Percentiles rank a stretch among this genome's conserved stretches.
These are phyloP conservation scores for Ips typographus DNA, from an alignment of 1,140 invertebrate species.

Conservation along the genomic window DNA sequence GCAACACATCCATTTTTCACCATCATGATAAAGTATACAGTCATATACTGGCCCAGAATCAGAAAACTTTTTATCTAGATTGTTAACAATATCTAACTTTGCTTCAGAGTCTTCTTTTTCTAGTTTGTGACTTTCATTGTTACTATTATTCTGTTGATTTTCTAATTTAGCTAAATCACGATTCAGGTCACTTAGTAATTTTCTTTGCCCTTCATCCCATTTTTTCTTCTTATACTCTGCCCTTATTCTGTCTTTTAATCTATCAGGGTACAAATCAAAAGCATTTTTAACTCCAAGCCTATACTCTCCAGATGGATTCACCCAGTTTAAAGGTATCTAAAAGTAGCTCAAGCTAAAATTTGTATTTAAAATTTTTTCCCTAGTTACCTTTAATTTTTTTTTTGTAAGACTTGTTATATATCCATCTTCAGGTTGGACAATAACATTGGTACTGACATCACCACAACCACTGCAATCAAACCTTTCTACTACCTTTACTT, in stretches of 20 bases:
- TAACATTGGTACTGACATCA: slow-evolving; percentile 86
- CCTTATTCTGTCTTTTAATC: slow-evolving; percentile 79
- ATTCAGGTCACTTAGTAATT: slow-evolving; percentile 72
- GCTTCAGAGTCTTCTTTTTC: slow-evolving; percentile 88
- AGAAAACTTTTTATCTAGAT: slow-evolving; percentile 80
- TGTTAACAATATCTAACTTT: slow-evolving; percentile 79
- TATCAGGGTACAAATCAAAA: slow-evolving; percentile 84
- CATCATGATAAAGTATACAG: slow-evolving; percentile 90
- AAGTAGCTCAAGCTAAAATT: slow-evolving; percentile 3
- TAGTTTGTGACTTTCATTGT: slow-evolving; percentile 71
- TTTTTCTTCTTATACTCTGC: slow-evolving; percentile 79
- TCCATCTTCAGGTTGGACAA: slow-evolving; percentile 69
- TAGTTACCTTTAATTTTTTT: slow-evolving; percentile 77
- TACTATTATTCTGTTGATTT: slow-evolving; percentile 55
- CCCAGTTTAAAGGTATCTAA: slow-evolving; percentile 82
- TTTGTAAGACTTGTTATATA: slow-evolving; percentile 84
- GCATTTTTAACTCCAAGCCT: slow-evolving; percentile 84
- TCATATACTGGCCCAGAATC: slow-evolving; percentile 91
- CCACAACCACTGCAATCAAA: slow-evolving; percentile 95
- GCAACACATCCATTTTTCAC: slow-evolving; percentile 78
- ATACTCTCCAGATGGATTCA: slow-evolving; percentile 79
- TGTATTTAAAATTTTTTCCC: slow-evolving; percentile 9
- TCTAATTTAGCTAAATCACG: slow-evolving; percentile 75
- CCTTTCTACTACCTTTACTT: slow-evolving; percentile 91
- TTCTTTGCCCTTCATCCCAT: slow-evolving; percentile 85